A percentile compares a stretch with the other conserved stretches of the same genome.
These are phyloP conservation scores for Chrysomela aeneicollis DNA, from an alignment of 2,888 invertebrate genomes.

Conservation along the genomic window DNA sequence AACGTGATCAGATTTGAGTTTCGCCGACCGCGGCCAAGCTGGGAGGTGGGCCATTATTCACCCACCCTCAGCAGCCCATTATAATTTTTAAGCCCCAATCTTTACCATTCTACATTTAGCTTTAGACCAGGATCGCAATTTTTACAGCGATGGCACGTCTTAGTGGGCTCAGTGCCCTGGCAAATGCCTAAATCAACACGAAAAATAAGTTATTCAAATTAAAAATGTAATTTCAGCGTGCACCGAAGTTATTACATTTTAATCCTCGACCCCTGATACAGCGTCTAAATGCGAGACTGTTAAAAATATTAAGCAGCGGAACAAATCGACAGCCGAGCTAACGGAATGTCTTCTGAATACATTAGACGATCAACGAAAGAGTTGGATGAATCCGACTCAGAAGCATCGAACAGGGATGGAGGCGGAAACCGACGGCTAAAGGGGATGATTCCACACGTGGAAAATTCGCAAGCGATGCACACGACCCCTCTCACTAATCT, in stretches of 20 bases:
- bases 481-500: background rate
- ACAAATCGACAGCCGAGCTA: conserved; percentile 57
- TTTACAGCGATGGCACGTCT: conserved; percentile 75
- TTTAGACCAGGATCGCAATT: conserved; percentile 76
- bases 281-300: conserved; percentile 59
- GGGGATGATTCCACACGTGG: background rate
- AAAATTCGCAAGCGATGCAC: background rate
- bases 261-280: conserved; percentile 60
- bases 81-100: conserved; percentile 79
- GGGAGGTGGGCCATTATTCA: conserved; percentile 57
- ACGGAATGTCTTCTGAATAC: conserved; percentile 58
- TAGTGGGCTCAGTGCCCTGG: conserved; percentile 64
- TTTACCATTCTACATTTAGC: conserved; percentile 77
- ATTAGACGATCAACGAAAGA: conserved; percentile 61
- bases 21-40: conserved; percentile 39
- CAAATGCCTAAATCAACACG: conserved; percentile 75
- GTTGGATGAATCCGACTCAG: conserved; percentile 44
- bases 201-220: conserved; percentile 78
- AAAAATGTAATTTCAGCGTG: conserved; percentile 71
- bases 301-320: conserved; percentile 62
- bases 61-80: conserved; percentile 64
- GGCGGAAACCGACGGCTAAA: background rate
- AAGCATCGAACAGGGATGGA: conserved; percentile 17
- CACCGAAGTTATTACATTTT: conserved; percentile 63
- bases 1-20: conserved; percentile 63